phyloP scores from a whole-genome alignment of 2,113 vertebrate genomes.

The Halichoerus grypus region DNA sequence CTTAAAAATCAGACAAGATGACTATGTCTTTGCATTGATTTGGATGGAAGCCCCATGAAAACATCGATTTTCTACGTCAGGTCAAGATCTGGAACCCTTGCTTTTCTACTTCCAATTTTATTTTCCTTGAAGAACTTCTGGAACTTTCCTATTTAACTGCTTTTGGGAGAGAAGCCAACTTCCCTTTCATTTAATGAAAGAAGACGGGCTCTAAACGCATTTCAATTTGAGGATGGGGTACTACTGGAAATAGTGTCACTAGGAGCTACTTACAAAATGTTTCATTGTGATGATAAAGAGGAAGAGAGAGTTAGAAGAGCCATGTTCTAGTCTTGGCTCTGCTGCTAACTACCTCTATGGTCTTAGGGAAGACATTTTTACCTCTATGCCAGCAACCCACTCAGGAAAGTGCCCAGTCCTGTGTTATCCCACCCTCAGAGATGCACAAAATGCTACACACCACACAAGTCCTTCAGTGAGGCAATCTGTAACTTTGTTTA shows the following conservation, averaged over 20 bases:
- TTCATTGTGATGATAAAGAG: background rate
- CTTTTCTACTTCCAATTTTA: constrained; percentile 23
- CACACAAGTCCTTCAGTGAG: background rate
- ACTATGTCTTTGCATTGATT: background rate
- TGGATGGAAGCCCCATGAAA: background rate
- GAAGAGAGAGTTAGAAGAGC: background rate
- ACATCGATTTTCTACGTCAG: background rate
- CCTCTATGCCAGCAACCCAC: background rate
- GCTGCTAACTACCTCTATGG: background rate
- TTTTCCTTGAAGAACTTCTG: constrained; percentile 52
- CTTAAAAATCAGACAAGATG: constrained; percentile 56
- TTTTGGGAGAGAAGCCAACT: constrained; percentile 10
- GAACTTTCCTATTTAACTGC: background rate
- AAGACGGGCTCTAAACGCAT: constrained; percentile 26
- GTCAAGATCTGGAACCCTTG: constrained; percentile 33
- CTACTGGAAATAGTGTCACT: background rate
- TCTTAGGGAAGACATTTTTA: background rate
- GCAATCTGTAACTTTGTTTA: constrained; percentile 11
- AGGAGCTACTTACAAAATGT: background rate
- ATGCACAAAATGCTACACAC: background rate
- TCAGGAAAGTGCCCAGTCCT: background rate
- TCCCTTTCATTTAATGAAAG: constrained; percentile 49
- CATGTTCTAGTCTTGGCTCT: background rate
- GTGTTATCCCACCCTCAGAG: background rate
- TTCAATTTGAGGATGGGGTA: constrained; percentile 31